Base-by-base conservation (phyloP, 2,888 invertebrate species). In the Cheilosia urbana region DNA sequence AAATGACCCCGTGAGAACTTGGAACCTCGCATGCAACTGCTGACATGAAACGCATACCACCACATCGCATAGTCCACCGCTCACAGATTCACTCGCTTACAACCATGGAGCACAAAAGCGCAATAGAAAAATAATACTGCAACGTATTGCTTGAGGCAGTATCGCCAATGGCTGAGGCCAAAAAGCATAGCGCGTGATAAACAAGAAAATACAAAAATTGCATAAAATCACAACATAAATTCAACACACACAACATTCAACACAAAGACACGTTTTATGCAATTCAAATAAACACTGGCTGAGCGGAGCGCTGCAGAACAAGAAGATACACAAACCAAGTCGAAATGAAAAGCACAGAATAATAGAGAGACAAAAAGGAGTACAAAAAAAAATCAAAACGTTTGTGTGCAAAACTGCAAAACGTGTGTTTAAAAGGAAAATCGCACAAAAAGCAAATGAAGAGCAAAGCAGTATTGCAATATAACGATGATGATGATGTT, bases 1-100 rank as follows among this genome's bases (percentile, higher is more conserved):
- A 84, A 84, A 80, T 84, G 84, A 84, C 84, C 84, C 84, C 84
- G 84, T 84, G 84, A 84, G 84, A 84, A 84, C 79, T 71, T 60
- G 45, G 65, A 65, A 58, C 45, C 45, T 55, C 47, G 19, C 73
- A 53, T 75, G 63, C 68, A 79, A 73, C 73, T 51, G 51, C 51
- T 73, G 82, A 45, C 68, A 73, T 57, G 55, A 60, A 62, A 66
- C 57, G n/a, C 49, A 66, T 55, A 37, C 37, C 37, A 37, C 11
- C 37, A 62, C 11, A 55, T 40, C 4, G 24, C 13, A 27, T 30
- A 40, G 45, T 55, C 15, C 51, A 19, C 0, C 49, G 17, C 49
- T 9, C 65, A 62, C 60, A 55, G 17, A 71, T 2, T 24, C 60
- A 71, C 19, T 49, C 21, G 55, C 27, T 49, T 21, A 62, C 66